phyloP scores from a whole-genome alignment of 1,140 invertebrate species.

The Acyrthosiphon pisum region DNA sequence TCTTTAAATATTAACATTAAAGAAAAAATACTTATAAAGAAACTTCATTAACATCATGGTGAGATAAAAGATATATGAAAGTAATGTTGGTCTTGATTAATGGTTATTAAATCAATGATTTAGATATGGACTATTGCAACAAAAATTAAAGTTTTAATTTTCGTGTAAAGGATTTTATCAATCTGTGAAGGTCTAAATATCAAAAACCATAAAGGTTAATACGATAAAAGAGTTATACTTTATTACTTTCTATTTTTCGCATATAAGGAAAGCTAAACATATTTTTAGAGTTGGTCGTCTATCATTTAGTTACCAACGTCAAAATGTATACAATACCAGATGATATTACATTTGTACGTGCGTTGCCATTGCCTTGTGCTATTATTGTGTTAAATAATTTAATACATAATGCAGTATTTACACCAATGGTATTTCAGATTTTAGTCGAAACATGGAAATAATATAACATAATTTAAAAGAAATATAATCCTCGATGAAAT shows the following conservation, averaged over 20 bases:
- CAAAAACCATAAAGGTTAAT: background rate
- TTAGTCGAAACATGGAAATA: background rate
- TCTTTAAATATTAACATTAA: background rate
- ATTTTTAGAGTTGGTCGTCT: background rate
- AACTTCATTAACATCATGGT: background rate
- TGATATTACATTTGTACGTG: background rate
- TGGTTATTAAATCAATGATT: slow-evolving; percentile 22
- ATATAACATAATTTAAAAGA: background rate
- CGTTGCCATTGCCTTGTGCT: background rate
- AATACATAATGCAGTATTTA: background rate
- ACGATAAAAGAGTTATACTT: background rate
- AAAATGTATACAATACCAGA: background rate
- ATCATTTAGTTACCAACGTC: too few relatives aligned
- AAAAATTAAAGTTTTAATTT: background rate
- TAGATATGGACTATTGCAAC: background rate
- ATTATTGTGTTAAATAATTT: background rate
- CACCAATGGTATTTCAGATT: background rate
- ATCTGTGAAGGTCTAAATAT: background rate
- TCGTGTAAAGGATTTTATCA: background rate
- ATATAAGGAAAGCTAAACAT: background rate
- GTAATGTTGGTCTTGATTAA: background rate
- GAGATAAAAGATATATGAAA: background rate
- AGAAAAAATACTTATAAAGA: slow-evolving; percentile 25
- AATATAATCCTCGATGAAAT: background rate
- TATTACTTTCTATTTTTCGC: too few relatives aligned